Conservation (phyloP, 1,140 invertebrate species). For the Eupristina koningsbergeri region DNA sequence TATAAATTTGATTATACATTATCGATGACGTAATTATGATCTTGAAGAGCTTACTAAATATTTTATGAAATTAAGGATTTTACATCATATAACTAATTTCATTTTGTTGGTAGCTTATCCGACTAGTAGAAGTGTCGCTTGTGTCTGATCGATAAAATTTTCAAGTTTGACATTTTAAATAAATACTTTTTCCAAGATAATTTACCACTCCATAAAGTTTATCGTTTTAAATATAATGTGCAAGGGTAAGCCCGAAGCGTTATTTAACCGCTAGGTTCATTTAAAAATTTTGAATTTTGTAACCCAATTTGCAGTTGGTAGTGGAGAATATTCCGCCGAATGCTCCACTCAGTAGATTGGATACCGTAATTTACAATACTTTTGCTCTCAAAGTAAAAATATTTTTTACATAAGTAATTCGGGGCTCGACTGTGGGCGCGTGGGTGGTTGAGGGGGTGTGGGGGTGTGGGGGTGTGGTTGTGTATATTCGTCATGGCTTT, state of each 20-base stretch:
- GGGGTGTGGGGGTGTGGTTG: no score
- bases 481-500: background rate
- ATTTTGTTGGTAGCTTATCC: background rate
- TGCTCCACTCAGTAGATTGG: background rate
- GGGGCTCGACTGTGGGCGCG: no score
- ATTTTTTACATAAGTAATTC: background rate
- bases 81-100: background rate
- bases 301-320: background rate
- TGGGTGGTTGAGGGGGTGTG: no score
- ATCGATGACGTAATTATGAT: background rate
- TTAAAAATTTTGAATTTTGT: background rate
- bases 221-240: no score
- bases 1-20: no score
- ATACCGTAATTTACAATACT: background rate
- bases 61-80: background rate
- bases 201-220: no score
- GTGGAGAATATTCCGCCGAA: background rate
- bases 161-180: background rate
- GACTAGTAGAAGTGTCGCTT: background rate
- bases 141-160: background rate
- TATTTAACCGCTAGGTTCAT: background rate
- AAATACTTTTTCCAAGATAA: background rate
- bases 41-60: background rate
- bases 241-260: no score
- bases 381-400: background rate